phyloP scores from a whole-genome alignment of 2,113 vertebrate genomes.

The Callaeas wilsoni region DNA sequence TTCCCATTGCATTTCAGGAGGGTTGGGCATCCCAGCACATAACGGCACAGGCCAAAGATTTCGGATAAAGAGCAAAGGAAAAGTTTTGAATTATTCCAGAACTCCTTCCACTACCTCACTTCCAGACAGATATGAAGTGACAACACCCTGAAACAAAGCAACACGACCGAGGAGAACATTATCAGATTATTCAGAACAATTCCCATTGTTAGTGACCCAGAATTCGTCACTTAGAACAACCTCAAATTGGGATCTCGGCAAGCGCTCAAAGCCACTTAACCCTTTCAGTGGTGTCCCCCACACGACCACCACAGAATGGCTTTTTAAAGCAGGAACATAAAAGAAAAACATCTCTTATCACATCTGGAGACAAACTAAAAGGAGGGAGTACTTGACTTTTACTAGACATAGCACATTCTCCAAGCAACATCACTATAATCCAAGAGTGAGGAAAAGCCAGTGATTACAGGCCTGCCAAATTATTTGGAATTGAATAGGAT shows the following conservation, averaged over 20 bases:
- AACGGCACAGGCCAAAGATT: neutral
- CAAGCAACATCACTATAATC: neutral
- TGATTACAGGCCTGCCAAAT: neutral
- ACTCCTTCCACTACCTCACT: conserved; percentile 64
- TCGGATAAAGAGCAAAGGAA: conserved; percentile 43
- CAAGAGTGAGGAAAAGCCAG: neutral
- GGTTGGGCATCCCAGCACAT: conserved; percentile 9
- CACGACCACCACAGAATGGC: neutral
- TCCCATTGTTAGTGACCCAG: conserved; percentile 42
- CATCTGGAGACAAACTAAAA: neutral
- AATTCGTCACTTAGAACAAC: conserved; percentile 30
- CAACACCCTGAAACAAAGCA: conserved; percentile 56
- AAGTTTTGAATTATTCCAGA: conserved; percentile 46
- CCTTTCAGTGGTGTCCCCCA: neutral
- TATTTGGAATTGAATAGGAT: neutral
- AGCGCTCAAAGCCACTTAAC: conserved; percentile 27
- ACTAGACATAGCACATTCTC: neutral
- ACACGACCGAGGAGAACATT: neutral
- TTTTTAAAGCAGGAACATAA: neutral
- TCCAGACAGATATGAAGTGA: conserved; percentile 59
- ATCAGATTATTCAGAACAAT: conserved; percentile 64
- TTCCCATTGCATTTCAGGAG: neutral
- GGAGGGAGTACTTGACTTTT: neutral
- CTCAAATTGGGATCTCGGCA: neutral
- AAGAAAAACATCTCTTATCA: neutral